A percentile compares a stretch with the other conserved stretches of the same genome.
Conservation (phyloP, 2,113 vertebrate genomes). For the Chrysemys picta region DNA sequence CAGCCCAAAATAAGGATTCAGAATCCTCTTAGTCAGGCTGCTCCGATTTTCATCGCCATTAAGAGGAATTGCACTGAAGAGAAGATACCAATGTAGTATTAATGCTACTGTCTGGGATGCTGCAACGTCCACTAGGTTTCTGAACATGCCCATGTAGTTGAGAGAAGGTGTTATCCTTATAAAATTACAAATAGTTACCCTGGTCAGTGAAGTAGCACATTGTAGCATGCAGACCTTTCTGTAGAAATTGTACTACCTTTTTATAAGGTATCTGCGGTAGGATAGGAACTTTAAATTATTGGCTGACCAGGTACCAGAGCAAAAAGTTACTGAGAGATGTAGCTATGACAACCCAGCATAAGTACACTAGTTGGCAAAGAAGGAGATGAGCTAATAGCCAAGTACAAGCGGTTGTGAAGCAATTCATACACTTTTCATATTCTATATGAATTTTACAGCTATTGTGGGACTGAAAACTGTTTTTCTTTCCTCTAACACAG, state of each 20-base stretch:
- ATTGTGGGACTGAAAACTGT: not conserved
- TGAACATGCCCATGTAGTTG: not conserved
- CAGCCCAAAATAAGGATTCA: constrained; percentile 12
- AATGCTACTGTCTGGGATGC: not conserved
- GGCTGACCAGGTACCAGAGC: not conserved
- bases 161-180: not conserved
- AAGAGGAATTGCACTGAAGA: constrained; percentile 38
- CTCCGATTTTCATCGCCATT: constrained; percentile 44
- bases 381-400: not conserved
- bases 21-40: constrained; percentile 11
- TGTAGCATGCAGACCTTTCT: not conserved
- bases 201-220: not conserved
- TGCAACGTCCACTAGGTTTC: not conserved
- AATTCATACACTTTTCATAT: not conserved
- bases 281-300: not conserved
- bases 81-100: constrained; percentile 9
- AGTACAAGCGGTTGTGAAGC: not conserved
- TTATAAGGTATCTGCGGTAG: not conserved
- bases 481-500: not conserved
- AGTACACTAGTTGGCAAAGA: not conserved
- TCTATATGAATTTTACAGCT: not conserved
- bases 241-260: not conserved
- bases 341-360: not conserved
- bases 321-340: not conserved
- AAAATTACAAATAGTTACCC: not conserved